Evolutionary conservation across 2,113 vertebrate genomes (phyloP), one percentile per base, ranked within the genome.

Genomic region (Phalacrocorax brasilianus): DNA sequence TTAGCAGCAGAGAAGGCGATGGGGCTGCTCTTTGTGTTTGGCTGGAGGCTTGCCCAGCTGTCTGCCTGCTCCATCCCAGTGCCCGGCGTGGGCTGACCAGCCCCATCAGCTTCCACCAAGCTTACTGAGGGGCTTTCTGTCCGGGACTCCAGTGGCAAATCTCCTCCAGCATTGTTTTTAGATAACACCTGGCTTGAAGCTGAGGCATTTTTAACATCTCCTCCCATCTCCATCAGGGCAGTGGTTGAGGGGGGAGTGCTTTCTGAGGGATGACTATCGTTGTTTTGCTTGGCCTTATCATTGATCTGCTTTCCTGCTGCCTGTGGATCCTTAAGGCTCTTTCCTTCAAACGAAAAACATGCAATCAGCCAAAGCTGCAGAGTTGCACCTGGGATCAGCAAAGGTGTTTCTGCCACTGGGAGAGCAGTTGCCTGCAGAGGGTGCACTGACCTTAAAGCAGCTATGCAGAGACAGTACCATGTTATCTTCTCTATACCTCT

Each of bases 241-340:
- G 86, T 72, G 45, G 76, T 82, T 93, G 88, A 58, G 71, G 26
- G 14, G 18, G 35, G 12, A 26, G 32, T 94, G 93, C 75, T 97
- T 96, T 95, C 91, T 95, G 82, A 47, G 88, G 40, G 80, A 49
- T 33, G 55, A 24, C 12, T 42, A 71, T 75, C 2, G 1, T 71
- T 58, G 38, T 83, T 94, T 75, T 33, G 59, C 12, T 73, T 33
- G 35, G 12, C 83, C 30, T 85, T 59, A 35, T 52, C 59, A 53
- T 89, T 8, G 0, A 15, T n/a, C 27, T 90, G 89, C 61, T 78
- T 97, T 91, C 47, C 93, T 85, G 97, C 82, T 97, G 71, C 97
- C 94, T 86, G 96, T 80, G 55, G 95, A 97, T 97, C 91, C 79
- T 86, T 96, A 85, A 70, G 89, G 97, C 86, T 95, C 97, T 98